These are phyloP conservation scores for Tinamus major DNA, from an alignment of 2,797 vertebrate genomes.

Conservation along the genomic window DNA sequence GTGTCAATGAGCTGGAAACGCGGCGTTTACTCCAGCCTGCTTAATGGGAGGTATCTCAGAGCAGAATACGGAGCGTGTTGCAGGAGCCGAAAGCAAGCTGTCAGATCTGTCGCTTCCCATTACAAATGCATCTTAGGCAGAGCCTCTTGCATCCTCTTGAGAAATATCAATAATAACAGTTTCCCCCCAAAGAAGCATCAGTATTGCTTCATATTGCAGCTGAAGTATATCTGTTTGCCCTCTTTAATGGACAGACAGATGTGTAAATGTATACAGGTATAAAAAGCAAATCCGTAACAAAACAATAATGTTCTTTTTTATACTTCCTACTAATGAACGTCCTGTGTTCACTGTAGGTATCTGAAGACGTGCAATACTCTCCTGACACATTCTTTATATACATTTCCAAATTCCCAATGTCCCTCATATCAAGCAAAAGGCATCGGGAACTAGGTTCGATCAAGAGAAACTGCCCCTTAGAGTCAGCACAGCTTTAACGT, in stretches of 20 bases:
- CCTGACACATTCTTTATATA: constrained; percentile 45
- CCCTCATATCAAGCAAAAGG: constrained; percentile 12
- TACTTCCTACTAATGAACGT: background rate
- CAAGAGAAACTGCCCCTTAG: constrained; percentile 50
- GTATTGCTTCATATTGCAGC: background rate
- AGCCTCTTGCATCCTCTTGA: constrained; percentile 1
- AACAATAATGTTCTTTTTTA: background rate
- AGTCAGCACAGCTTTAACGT: constrained; percentile 5
- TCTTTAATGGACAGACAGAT: background rate
- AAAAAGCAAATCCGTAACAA: constrained; percentile 1
- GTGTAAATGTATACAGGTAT: background rate
- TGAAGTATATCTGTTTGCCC: background rate
- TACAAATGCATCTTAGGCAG: background rate
- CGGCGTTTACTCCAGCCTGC: constrained; percentile 6
- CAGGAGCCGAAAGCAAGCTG: background rate
- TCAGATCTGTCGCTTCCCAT: background rate
- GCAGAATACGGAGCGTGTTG: background rate
- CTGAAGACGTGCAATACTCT: background rate
- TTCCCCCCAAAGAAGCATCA: background rate
- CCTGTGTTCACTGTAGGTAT: background rate
- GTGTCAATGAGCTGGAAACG: constrained; percentile 36
- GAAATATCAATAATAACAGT: background rate
- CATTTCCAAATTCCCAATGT: constrained; percentile 5
- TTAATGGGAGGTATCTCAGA: constrained; percentile 18
- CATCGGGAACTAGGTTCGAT: constrained; percentile 1